phyloP scores from a whole-genome alignment of 2,113 vertebrate species.

The Urocitellus parryii region DNA sequence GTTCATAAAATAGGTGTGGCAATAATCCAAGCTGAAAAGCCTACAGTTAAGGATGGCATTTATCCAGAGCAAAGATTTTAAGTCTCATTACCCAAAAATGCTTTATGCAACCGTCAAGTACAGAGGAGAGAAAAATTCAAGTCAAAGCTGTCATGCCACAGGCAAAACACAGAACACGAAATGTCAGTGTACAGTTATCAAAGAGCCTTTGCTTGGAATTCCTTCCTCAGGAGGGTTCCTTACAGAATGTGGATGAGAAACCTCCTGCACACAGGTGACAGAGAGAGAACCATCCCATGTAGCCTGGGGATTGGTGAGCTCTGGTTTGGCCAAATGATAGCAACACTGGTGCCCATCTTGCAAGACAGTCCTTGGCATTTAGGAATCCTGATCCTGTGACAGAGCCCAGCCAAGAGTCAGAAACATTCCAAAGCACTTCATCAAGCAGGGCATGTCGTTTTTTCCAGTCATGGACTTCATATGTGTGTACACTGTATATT shows the following conservation, averaged over 20 bases:
- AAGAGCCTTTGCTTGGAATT: neutral
- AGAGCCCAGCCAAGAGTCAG: neutral
- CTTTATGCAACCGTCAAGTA: constrained; percentile 35
- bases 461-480: neutral
- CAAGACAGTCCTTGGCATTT: neutral
- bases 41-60: constrained; percentile 41
- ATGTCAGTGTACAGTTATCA: neutral
- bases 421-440: neutral
- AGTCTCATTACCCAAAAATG: constrained; percentile 62
- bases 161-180: constrained; percentile 32
- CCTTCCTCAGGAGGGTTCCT: neutral
- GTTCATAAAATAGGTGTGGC: constrained; percentile 25
- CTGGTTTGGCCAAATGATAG: neutral
- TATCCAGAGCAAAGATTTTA: constrained; percentile 61
- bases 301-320: neutral
- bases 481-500: neutral
- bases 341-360: neutral
- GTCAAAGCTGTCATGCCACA: neutral
- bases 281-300: neutral
- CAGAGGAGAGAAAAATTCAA: constrained; percentile 41
- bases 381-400: neutral
- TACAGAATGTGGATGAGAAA: neutral
- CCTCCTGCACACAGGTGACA: neutral
- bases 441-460: neutral
- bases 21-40: constrained; percentile 54